phyloP scores from a whole-genome alignment of 2,113 vertebrate species.

The Ageneiosus marmoratus region DNA sequence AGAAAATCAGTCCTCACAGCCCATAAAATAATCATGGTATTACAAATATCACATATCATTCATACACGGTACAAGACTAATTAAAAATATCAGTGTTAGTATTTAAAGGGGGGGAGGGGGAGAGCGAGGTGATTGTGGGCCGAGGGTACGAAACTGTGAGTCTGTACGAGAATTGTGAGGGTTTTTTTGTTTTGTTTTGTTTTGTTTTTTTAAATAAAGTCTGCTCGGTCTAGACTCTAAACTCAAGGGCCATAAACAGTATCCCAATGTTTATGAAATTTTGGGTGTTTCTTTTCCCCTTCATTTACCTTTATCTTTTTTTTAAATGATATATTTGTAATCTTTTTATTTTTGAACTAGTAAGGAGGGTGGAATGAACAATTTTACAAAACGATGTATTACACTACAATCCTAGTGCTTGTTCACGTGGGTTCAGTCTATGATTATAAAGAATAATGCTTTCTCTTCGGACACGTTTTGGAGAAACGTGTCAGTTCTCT shows the following conservation, averaged over 20 bases:
- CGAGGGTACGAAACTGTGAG: slow-evolving; percentile 80
- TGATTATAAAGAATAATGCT: slow-evolving; percentile 70
- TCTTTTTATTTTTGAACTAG: slow-evolving; percentile 75
- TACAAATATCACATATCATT: background rate
- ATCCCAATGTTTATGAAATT: slow-evolving; percentile 80
- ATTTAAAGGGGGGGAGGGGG: slow-evolving; percentile 20
- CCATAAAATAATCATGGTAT: slow-evolving; percentile 30
- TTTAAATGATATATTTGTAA: slow-evolving; percentile 75
- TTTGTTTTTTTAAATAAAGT: too few species aligned
- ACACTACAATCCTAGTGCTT: slow-evolving; percentile 73
- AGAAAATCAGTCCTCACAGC: slow-evolving; percentile 46
- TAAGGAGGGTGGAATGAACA: slow-evolving; percentile 72
- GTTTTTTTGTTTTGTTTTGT: slow-evolving; percentile 68
- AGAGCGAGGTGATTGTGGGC: slow-evolving; percentile 74
- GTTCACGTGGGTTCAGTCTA: slow-evolving; percentile 76
- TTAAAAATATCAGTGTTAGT: slow-evolving; percentile 77
- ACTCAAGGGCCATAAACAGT: slow-evolving; percentile 73
- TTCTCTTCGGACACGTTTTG: slow-evolving; percentile 67
- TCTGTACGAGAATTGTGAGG: slow-evolving; percentile 82
- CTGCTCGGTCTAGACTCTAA: slow-evolving; percentile 81
- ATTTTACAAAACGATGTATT: slow-evolving; percentile 68
- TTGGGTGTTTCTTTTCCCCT: slow-evolving; percentile 73
- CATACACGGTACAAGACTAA: background rate
- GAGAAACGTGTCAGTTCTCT: slow-evolving; percentile 70
- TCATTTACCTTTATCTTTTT: slow-evolving; percentile 63